Conservation (phyloP, 2,888 invertebrate species). For the Tromatobia lineatoria region DNA sequence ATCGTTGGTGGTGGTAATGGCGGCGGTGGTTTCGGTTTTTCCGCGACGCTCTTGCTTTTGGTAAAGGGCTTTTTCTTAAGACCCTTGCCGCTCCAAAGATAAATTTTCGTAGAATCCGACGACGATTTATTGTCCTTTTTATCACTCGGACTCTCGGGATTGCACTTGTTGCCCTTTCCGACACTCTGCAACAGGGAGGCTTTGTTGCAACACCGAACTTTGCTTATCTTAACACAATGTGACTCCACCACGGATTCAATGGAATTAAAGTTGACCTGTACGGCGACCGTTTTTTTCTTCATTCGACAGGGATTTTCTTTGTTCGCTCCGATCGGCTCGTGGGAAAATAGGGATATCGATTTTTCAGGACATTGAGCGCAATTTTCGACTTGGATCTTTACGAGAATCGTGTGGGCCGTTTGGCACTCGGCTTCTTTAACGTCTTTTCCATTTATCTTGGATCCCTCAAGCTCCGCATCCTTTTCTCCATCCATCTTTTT, state of each 20-base stretch:
- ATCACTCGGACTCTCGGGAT: conserved; percentile 49
- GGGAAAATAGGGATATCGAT: conserved; percentile 71
- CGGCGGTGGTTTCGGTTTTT: conserved; percentile 60
- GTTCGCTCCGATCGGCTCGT: conserved; percentile 69
- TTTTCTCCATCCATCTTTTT: conserved; percentile 6
- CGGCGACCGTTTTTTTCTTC: conserved; percentile 71
- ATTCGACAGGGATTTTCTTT: conserved; percentile 69
- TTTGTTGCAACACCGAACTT: conserved; percentile 72
- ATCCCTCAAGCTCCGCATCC: conserved; percentile 19
- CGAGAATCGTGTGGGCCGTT: conserved; percentile 71
- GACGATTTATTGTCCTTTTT: conserved; percentile 50
- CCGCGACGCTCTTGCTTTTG: conserved; percentile 70
- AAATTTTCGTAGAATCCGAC: conserved; percentile 73
- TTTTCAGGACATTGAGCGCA: conserved; percentile 75
- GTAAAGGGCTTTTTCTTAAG: conserved; percentile 71
- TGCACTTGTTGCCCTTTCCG: conserved; percentile 68
- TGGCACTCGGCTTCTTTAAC: conserved; percentile 64
- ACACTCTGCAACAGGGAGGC: conserved; percentile 69
- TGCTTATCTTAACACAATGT: conserved; percentile 72
- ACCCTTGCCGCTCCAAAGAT: conserved; percentile 76
- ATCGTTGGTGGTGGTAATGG: conserved; percentile 52
- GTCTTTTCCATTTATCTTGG: conserved; percentile 36
- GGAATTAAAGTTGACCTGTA: conserved; percentile 77
- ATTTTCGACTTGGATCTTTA: conserved; percentile 80
- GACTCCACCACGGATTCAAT: conserved; percentile 73